Percentiles rank a stretch among this genome's conserved stretches.
phyloP scores from a whole-genome alignment of 2,888 invertebrate species.

The Cerastis rubricosa region DNA sequence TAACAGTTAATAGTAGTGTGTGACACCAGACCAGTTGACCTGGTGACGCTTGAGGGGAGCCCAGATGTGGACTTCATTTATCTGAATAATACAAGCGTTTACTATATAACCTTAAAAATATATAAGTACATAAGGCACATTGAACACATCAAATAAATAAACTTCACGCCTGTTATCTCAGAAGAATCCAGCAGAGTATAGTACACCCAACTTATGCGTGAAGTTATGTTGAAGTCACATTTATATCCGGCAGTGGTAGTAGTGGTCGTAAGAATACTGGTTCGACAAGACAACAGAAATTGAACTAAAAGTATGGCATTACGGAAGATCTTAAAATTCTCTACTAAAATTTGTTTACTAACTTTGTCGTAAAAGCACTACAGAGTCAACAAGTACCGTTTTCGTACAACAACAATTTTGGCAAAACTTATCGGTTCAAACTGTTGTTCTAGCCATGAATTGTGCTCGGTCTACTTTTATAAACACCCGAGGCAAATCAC shows the following conservation, averaged over 20 bases:
- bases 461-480: conserved; percentile 20
- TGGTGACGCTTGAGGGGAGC: too few relatives aligned
- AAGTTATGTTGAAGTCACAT: neutral
- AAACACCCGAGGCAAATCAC: conserved; percentile 21
- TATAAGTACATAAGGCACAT: neutral
- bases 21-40: neutral
- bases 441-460: conserved; percentile 17
- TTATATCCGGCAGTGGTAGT: too few relatives aligned
- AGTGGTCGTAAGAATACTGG: neutral
- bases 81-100: neutral
- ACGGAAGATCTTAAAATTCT: neutral
- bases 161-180: neutral
- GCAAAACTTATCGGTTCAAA: conserved; percentile 23
- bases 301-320: neutral
- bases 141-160: neutral
- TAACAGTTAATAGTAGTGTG: neutral
- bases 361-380: neutral
- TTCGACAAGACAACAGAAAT: neutral
- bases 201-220: neutral
- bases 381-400: neutral
- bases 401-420: conserved; percentile 7
- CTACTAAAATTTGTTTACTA: neutral
- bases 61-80: neutral
- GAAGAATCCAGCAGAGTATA: neutral
- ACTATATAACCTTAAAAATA: neutral